Conservation (phyloP, 2,888 invertebrate species). For the Euclidia mi region DNA sequence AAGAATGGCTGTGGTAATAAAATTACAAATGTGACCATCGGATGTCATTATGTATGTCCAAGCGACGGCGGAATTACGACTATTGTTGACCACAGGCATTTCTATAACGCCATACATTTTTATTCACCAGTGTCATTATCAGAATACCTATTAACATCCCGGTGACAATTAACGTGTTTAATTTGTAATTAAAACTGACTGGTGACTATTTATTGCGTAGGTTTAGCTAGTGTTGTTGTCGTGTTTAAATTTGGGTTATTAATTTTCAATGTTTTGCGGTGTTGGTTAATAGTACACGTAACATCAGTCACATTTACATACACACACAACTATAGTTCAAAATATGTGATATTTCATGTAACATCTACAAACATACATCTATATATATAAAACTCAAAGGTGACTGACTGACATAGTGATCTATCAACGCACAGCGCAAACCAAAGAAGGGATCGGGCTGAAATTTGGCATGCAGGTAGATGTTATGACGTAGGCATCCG, state of each 20-base stretch:
- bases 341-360: no score
- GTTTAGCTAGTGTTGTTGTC: neutral
- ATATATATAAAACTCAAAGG: no score
- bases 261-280: neutral
- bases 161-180: constrained; percentile 40
- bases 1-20: constrained; percentile 76
- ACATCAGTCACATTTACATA: no score
- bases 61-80: constrained; percentile 66
- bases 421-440: no score
- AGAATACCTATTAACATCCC: constrained; percentile 41
- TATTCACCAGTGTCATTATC: constrained; percentile 35
- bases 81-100: constrained; percentile 59
- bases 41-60: constrained; percentile 76
- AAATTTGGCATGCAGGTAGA: no score
- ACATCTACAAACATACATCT: no score
- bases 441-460: no score
- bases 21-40: constrained; percentile 81
- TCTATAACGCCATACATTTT: constrained; percentile 42
- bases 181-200: constrained; percentile 34
- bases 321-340: no score
- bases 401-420: no score
- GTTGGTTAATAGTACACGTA: no score
- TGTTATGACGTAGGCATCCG: no score
- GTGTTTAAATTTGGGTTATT: neutral
- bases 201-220: constrained; percentile 7